A percentile compares a stretch with the other conserved stretches of the same genome.
phyloP scores from a whole-genome alignment of 2,888 invertebrate genomes.

The Lutraria lutraria region DNA sequence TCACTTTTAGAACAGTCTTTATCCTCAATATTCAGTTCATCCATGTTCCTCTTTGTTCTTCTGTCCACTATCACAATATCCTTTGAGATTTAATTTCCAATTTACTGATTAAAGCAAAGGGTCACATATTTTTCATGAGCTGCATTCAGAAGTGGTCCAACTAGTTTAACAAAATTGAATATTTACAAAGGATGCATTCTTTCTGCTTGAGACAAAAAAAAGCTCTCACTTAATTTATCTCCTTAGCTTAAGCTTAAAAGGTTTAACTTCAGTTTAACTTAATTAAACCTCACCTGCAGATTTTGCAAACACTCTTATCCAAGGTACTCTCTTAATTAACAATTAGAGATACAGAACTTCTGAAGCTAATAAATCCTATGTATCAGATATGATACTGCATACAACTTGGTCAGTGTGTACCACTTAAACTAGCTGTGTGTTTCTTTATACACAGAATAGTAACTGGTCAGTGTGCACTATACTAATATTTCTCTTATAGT shows the following conservation, averaged over 20 bases:
- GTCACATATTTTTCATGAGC: neutral
- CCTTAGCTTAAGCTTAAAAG: neutral
- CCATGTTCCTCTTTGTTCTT: neutral
- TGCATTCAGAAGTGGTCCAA: neutral
- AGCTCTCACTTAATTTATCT: neutral
- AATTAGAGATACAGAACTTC: neutral
- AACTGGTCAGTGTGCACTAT: neutral
- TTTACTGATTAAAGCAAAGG: neutral
- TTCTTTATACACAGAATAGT: neutral
- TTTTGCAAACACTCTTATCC: neutral
- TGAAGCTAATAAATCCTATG: neutral
- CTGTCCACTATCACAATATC: neutral
- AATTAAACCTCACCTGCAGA: neutral
- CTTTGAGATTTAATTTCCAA: neutral
- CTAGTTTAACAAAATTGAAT: neutral
- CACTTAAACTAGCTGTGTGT: neutral
- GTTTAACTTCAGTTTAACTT: neutral
- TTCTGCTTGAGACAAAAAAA: neutral
- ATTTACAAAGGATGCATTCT: neutral
- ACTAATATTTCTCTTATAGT: neutral
- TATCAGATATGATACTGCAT: neutral
- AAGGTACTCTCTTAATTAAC: neutral
- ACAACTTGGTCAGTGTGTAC: neutral
- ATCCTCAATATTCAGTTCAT: neutral
- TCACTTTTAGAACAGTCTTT: neutral